Evolutionary conservation across 1,140 invertebrate genomes (phyloP).

Genomic region (Portunus trituberculatus): DNA sequence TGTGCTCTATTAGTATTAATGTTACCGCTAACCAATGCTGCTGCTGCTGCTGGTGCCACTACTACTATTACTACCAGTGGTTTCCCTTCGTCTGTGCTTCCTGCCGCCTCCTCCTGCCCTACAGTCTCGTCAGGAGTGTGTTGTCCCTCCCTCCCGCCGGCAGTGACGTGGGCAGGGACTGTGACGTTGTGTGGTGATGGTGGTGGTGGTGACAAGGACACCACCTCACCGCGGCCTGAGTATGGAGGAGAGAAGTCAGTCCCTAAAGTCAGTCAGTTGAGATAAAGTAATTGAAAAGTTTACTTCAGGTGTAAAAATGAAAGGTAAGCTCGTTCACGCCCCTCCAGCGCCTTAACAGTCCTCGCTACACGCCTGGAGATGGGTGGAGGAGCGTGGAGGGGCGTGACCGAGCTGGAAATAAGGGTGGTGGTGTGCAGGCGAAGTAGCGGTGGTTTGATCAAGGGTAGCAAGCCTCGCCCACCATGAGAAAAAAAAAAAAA

Average conservation of each 20-base stretch:
- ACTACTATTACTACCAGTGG: slow-evolving; percentile 1
- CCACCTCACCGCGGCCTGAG: not conserved
- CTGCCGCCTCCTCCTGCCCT: slow-evolving; percentile 4
- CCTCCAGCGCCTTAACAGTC: not conserved
- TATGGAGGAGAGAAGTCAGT: not conserved
- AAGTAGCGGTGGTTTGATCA: too few species aligned
- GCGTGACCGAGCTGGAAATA: not conserved
- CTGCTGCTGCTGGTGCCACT: not conserved
- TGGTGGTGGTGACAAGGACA: not conserved
- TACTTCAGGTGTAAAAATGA: not conserved
- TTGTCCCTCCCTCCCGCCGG: not conserved
- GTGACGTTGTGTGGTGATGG: not conserved
- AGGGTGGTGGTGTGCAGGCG: not conserved
- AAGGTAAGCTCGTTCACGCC: not conserved
- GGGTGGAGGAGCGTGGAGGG: not conserved
- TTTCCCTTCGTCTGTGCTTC: not conserved
- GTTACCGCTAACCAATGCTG: not conserved
- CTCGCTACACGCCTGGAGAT: not conserved
- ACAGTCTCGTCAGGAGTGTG: not conserved
- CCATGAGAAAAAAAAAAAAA: too few species aligned
- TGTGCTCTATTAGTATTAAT: not conserved
- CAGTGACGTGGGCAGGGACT: not conserved
- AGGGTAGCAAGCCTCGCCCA: too few species aligned
- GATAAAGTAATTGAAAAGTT: not conserved
- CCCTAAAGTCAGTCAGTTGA: not conserved